Evolutionary conservation across 30 jellyfish, hydroid and myxozoan species (phyloP).

Genomic region (Pseudorhiza aurosa): DNA sequence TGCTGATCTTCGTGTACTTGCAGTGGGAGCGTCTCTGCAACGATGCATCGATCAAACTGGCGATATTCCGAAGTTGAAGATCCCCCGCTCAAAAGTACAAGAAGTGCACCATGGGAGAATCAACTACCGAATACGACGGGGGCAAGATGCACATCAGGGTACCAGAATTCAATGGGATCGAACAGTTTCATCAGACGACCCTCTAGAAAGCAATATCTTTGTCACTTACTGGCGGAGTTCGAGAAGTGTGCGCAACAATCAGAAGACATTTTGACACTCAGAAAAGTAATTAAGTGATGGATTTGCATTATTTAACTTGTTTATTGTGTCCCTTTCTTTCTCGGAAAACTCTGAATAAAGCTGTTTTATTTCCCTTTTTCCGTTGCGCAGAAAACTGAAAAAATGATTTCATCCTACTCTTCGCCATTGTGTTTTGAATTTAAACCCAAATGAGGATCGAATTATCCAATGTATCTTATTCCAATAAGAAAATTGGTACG

Average conservation of each 20-base stretch:
- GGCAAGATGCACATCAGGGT: background rate
- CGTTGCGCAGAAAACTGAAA: too few species aligned
- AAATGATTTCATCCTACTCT: too few species aligned
- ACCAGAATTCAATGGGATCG: background rate
- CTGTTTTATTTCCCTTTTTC: too few species aligned
- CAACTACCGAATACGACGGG: background rate
- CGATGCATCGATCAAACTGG: conserved; percentile 10
- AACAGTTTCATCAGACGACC: background rate
- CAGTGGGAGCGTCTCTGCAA: background rate
- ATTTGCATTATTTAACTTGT: background rate
- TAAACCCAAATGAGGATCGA: too few species aligned
- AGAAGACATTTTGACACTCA: conserved; percentile 31
- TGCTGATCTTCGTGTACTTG: background rate
- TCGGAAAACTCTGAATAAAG: too few species aligned
- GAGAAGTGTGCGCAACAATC: conserved; percentile 80
- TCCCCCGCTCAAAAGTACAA: background rate
- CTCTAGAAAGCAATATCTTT: conserved; percentile 55
- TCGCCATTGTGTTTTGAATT: too few species aligned
- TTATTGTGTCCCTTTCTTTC: background rate
- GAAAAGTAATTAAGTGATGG: conserved; percentile 48
- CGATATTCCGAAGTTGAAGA: background rate
- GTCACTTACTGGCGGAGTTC: conserved; percentile 70
- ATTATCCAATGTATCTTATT: too few species aligned
- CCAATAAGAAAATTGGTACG: too few species aligned
- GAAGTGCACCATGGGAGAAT: background rate